Conservation (phyloP, 2,797 vertebrate genomes). For the Halcyon leucocephala region DNA sequence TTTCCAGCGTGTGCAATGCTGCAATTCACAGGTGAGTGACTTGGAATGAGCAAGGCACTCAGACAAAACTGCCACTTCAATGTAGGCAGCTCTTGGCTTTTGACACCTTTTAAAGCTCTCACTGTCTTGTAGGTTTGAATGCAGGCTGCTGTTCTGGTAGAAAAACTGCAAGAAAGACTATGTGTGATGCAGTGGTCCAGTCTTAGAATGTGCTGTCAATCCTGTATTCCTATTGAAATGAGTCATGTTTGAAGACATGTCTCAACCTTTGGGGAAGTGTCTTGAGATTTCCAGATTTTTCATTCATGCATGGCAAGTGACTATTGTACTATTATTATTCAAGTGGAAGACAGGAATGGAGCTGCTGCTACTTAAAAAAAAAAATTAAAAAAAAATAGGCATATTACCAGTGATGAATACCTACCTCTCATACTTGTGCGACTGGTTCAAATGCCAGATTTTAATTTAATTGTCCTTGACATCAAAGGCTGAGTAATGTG, state of each 20-base stretch:
- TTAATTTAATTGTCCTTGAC: conserved; percentile 17
- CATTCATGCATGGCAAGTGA: background rate
- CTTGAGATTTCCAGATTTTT: conserved; percentile 4
- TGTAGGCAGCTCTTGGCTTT: background rate
- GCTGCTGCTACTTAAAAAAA: background rate
- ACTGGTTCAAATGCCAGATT: background rate
- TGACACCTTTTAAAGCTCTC: background rate
- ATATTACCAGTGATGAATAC: background rate
- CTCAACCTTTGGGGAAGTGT: background rate
- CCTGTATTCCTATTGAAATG: background rate
- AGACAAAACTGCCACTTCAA: background rate
- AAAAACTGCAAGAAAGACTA: background rate
- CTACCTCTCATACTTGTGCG: background rate
- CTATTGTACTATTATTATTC: background rate
- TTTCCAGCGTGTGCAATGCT: conserved; percentile 95
- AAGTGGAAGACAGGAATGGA: background rate
- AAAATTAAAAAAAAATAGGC: background rate
- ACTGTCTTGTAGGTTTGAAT: background rate
- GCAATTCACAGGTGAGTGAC: conserved; percentile 92
- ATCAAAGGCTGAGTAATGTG: background rate
- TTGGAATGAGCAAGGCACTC: background rate
- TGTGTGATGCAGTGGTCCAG: background rate
- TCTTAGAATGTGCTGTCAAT: background rate
- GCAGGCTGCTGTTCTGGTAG: background rate
- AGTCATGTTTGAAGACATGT: background rate